Base-by-base conservation (phyloP, 37 sponge, comb jelly and placozoan species). In the Aphrocallistes beatrix region DNA sequence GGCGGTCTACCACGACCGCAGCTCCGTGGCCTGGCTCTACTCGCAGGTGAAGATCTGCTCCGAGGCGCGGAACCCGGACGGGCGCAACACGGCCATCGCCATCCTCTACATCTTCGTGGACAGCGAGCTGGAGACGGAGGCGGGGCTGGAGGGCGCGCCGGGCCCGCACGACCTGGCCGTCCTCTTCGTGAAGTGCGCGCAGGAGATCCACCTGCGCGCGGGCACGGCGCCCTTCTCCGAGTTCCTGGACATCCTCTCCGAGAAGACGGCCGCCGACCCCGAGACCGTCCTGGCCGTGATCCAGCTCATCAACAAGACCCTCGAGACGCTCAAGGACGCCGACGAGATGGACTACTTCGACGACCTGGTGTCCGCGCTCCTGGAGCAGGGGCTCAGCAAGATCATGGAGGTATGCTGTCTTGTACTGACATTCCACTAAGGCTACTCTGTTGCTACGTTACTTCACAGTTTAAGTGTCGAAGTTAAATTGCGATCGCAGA, bases 331-430 rank as follows among this genome's bases (percentile, higher is more conserved):
- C 75, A 60, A 60, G 75, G 75, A 60, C 28, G 75, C 75, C 6
- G 75, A 60, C n/a, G 75, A 60, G 75, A 60, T 60, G 75, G 75
- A 60, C n/a, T 30, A 25, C 17, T 60, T 60, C 75, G 75, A 60
- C n/a, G 75, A 60, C 34, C 34, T 60, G 75, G 75, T 60, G 75
- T 30, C n/a, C 10, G 75, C 75, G 25, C 75, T 60, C 3, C 34
- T 60, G 75, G 75, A 60, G 34, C 75, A 60, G 34, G 75, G 34
- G 6, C 75, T 60, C 8, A 3, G 75, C 3, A 60, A 60, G 34
- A 30, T 60, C 34, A 60, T 60, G n/a, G 75, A 60, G 75, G 75
- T 60, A 32, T 42, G 45, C n/a, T n/a, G n/a, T n/a, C n/a, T n/a
- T n/a, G n/a, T n/a, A n/a, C n/a, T n/a, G n/a, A n/a, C n/a, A n/a